These are phyloP conservation scores for Latrodectus geometricus DNA, from an alignment of 1,140 invertebrate species.

Conservation along the genomic window DNA sequence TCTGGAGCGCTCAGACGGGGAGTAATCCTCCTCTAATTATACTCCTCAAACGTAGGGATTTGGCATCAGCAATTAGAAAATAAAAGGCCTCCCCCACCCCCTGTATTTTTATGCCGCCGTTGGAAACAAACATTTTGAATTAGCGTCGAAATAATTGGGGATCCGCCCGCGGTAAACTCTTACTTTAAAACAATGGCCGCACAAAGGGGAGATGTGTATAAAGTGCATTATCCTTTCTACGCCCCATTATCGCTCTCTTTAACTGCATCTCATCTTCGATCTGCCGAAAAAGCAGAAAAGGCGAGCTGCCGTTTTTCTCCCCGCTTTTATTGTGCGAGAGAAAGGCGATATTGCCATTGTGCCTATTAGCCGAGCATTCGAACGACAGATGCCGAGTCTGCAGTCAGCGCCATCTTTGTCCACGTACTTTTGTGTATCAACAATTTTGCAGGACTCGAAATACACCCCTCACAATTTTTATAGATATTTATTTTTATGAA, in stretches of 20 bases:
- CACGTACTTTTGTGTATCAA: not conserved
- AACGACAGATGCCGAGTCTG: not conserved
- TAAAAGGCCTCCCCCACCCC: slow-evolving; percentile 18
- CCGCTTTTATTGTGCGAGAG: slow-evolving; percentile 26
- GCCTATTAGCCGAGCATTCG: slow-evolving; percentile 16
- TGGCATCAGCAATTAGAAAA: slow-evolving; percentile 46
- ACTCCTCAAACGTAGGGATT: slow-evolving; percentile 21
- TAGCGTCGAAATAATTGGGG: slow-evolving; percentile 53
- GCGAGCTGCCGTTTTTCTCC: slow-evolving; percentile 42
- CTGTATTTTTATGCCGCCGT: not conserved
- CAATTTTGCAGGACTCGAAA: too few relatives aligned
- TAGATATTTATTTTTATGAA: too few relatives aligned
- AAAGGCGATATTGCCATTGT: slow-evolving; percentile 36
- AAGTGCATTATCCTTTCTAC: slow-evolving; percentile 41
- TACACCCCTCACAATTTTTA: too few relatives aligned
- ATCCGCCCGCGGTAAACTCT: slow-evolving; percentile 40
- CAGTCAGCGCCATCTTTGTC: slow-evolving; percentile 16
- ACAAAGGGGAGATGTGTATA: slow-evolving; percentile 25
- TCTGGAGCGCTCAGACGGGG: slow-evolving; percentile 6
- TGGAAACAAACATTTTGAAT: slow-evolving; percentile 57
- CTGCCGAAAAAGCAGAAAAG: slow-evolving; percentile 54
- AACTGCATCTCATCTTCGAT: not conserved
- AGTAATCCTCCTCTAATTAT: slow-evolving; percentile 42
- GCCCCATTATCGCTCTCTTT: slow-evolving; percentile 36
- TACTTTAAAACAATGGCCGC: slow-evolving; percentile 40